Evolutionary conservation across 2,113 vertebrate genomes (phyloP), one percentile per base, ranked within the genome.

Genomic region (Lonchura striata): DNA sequence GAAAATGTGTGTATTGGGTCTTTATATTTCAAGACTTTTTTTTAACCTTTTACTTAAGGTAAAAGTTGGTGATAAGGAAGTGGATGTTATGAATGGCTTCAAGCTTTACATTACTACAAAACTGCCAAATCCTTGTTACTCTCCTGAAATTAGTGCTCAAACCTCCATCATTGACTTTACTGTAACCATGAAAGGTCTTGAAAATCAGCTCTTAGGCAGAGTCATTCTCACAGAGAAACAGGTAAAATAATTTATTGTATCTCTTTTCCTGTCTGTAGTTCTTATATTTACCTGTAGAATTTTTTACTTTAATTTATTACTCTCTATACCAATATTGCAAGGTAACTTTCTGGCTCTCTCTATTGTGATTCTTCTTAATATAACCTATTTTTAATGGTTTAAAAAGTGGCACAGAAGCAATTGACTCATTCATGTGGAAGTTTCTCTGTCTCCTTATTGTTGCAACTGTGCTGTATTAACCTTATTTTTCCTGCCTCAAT

Each of bases 111-210:
- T 99, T 75, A 99, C 99, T 71, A 99, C 99, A 76, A 99, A 99
- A 91, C 97, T 99, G 57, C 98, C 99, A 64, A 99, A 99, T 95
- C 99, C 99, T 1, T 98, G 97, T 18, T 99, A 99, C 49, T 99
- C 99, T 49, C 99, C 99, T 2, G 99, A 99, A 97, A 98, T 99
- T 83, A 99, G 98, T 53, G 99, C 99, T 59, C 98, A 98, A 37
- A 99, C 98, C 44, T 98, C 99, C 81, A 98, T 99, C 88, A 99
- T 99, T 37, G 99, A 99, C 96, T 99, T 99, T 95, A 99, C 99
- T 2, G 99, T 99, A 86, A 99, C 99, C 42, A 98, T 99, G 98
- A 98, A 98, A 87, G 99, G 99, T 59, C 98, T 99, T 74, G 99
- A 99, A 96, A 99, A 99, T 92, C 99, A 99, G 86, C 97, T 99